These are phyloP conservation scores for Corapipo altera DNA, from an alignment of 2,113 vertebrate species.

Conservation along the genomic window DNA sequence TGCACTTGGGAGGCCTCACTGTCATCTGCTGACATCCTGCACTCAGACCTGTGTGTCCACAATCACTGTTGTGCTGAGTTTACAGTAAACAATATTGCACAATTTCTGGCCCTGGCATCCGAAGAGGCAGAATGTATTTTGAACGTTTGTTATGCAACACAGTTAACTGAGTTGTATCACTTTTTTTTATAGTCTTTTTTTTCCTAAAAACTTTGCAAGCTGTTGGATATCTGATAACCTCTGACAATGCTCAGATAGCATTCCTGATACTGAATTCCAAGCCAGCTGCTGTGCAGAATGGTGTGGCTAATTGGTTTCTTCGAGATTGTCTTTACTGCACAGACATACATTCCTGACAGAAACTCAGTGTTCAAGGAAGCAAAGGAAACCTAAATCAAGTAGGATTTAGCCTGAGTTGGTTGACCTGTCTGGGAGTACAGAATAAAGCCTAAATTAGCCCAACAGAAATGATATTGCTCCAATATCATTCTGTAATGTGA, in stretches of 20 bases:
- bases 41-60: neutral
- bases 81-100: neutral
- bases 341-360: neutral
- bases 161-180: neutral
- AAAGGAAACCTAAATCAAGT: neutral
- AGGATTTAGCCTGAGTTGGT: neutral
- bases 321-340: neutral
- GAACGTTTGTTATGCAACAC: neutral
- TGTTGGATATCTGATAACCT: neutral
- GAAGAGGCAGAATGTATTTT: neutral
- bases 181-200: neutral
- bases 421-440: neutral
- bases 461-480: rapidly evolving
- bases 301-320: neutral
- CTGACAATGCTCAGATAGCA: neutral
- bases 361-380: neutral
- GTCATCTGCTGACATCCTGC: neutral
- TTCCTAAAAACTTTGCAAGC: neutral
- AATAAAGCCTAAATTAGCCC: neutral
- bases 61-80: neutral
- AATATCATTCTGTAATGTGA: neutral
- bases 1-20: neutral
- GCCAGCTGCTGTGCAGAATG: neutral
- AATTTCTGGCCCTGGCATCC: neutral
- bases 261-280: neutral